phyloP scores from a whole-genome alignment of 2,888 invertebrate species.

The Amblyteles armatorius region DNA sequence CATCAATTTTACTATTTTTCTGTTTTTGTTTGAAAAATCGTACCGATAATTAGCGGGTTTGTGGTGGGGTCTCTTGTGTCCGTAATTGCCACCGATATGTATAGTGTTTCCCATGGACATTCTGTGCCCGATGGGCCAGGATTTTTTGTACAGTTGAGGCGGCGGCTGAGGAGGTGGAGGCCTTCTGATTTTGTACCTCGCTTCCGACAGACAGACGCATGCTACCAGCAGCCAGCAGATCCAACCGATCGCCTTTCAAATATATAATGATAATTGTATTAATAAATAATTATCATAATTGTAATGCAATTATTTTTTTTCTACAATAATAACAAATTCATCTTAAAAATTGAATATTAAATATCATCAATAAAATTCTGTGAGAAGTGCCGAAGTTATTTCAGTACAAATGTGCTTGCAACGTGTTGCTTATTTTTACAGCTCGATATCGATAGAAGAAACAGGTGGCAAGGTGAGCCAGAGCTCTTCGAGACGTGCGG shows the following conservation, averaged over 20 bases:
- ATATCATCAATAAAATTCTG: neutral
- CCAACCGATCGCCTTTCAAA: slow-evolving; percentile 75
- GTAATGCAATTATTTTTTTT: neutral
- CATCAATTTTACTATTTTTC: neutral
- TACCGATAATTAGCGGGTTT: slow-evolving; percentile 79
- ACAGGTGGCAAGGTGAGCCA: slow-evolving; percentile 54
- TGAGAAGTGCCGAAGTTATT: neutral
- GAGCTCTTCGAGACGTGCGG: slow-evolving; percentile 39
- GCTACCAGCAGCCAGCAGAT: slow-evolving; percentile 76
- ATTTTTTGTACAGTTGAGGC: slow-evolving; percentile 79
- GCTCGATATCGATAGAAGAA: slow-evolving; percentile 10
- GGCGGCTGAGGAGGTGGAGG: slow-evolving; percentile 79
- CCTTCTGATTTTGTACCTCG: slow-evolving; percentile 82
- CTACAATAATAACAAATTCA: neutral
- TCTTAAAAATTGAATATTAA: neutral
- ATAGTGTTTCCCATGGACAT: slow-evolving; percentile 79
- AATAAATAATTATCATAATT: neutral
- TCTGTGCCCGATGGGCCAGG: slow-evolving; percentile 79
- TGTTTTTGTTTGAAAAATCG: slow-evolving; percentile 25
- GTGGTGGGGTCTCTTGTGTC: slow-evolving; percentile 76
- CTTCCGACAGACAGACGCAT: slow-evolving; percentile 76
- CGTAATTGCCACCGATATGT: slow-evolving; percentile 75
- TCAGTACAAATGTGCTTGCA: neutral
- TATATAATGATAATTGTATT: neutral
- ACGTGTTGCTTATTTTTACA: neutral